Evolutionary conservation across 2,797 vertebrate genomes (phyloP), one percentile per base, ranked within the genome.

Genomic region (Acanthopagrus latus): DNA sequence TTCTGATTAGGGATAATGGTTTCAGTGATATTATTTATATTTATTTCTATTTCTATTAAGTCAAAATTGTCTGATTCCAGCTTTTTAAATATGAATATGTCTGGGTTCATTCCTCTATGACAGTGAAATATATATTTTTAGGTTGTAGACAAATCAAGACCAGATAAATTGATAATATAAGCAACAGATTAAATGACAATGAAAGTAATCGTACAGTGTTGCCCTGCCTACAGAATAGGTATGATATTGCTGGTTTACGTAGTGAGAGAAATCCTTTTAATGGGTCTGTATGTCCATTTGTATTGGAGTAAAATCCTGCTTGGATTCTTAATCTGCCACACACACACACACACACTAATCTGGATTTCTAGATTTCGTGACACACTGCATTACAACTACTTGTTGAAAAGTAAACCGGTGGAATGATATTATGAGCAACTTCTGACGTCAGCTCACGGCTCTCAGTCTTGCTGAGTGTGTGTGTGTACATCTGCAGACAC

Each of bases 341-440:
- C 81, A 74, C 71, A 65, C 64, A 74, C 58, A 71, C 18, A 78
- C 50, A 77, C n/a, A 50, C 63, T 91, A 90, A 91, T 92, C 88
- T 86, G 83, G 71, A 82, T 82, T 80, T 84, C 59, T 81, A 56
- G 50, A 81, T 82, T 76, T 74, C 44, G 23, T 58, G 60, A 57
- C 50, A 51, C 64, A 38, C 43, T 59, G 51, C 66, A 69, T 72
- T 78, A 67, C 56, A 29, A 47, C 71, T 62, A 48, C 51, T 76
- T 76, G 65, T 63, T 64, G 55, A 64, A 74, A 80, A 74, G 56
- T 63, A 77, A 80, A 51, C 48, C 62, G 25, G 63, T 63, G 83
- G 79, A 79, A 85, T 51, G 47, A 82, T 86, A 76, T 69, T n/a
- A 71, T 79, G 44, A 60, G 12, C 13, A 57, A 58, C 54, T 46